Evolutionary conservation across 2,113 vertebrate genomes (phyloP).

Genomic region (Neogale vison): DNA sequence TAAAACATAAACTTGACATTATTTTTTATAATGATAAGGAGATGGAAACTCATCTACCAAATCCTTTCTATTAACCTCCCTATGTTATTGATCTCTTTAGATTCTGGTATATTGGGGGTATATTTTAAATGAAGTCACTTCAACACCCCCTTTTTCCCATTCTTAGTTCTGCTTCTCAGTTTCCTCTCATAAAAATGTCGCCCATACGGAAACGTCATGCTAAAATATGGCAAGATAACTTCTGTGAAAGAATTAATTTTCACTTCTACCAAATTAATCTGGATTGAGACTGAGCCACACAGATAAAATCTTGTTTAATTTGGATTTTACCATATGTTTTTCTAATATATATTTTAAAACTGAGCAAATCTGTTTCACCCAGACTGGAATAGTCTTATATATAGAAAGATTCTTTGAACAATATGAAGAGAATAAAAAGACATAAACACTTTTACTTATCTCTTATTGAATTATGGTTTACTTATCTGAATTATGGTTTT

Average conservation of each 20-base stretch:
- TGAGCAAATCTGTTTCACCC: conserved; percentile 59
- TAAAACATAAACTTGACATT: neutral
- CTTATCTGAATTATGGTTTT: neutral
- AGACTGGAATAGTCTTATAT: conserved; percentile 46
- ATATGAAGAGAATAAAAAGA: neutral
- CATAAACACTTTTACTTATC: conserved; percentile 14
- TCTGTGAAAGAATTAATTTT: conserved; percentile 74
- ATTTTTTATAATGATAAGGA: neutral
- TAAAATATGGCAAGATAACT: conserved; percentile 62
- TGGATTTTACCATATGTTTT: conserved; percentile 69
- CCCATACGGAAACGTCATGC: conserved; percentile 26
- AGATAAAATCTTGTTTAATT: conserved; percentile 68
- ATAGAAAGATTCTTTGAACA: neutral
- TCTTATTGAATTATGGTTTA: neutral
- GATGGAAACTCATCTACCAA: neutral
- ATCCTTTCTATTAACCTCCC: neutral
- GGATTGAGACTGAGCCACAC: conserved; percentile 27
- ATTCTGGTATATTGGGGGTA: neutral
- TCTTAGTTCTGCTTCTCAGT: neutral
- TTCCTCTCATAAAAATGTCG: conserved; percentile 44
- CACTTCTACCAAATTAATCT: conserved; percentile 65
- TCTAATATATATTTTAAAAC: conserved; percentile 74
- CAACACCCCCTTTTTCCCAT: neutral
- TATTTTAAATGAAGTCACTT: neutral
- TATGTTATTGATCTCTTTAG: neutral